Evolutionary conservation across 2,888 invertebrate genomes (phyloP).

Genomic region (Limnephilus lunatus): DNA sequence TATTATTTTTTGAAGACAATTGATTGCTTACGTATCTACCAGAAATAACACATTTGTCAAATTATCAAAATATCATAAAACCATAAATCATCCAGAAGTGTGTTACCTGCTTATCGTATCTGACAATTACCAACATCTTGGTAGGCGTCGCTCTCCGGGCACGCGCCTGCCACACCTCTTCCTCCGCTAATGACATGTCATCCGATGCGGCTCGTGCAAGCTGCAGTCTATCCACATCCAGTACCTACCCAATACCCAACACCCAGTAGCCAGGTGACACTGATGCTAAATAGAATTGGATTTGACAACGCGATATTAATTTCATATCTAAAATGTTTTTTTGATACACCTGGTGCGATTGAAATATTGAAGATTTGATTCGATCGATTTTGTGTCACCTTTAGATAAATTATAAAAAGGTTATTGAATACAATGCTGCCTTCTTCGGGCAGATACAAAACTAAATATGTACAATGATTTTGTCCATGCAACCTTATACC

Average conservation of each 20-base stretch:
- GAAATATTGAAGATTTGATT: not conserved
- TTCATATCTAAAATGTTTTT: not conserved
- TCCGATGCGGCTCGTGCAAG: constrained; percentile 57
- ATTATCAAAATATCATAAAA: not conserved
- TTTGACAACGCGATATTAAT: constrained; percentile 10
- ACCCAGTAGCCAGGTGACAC: constrained; percentile 58
- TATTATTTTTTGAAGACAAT: too few species aligned
- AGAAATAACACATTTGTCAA: not conserved
- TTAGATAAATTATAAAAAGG: not conserved
- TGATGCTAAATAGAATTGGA: constrained; percentile 18
- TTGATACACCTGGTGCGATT: constrained; percentile 18
- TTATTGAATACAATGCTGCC: not conserved
- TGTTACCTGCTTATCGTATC: not conserved
- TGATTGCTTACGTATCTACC: too few species aligned
- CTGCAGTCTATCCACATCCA: not conserved
- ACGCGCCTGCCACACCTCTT: constrained; percentile 55
- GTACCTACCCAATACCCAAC: not conserved
- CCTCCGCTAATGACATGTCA: constrained; percentile 64
- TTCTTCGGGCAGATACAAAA: not conserved
- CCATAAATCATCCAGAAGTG: not conserved
- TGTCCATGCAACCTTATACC: too few species aligned
- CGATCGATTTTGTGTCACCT: not conserved
- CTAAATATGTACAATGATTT: not conserved
- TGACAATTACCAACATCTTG: not conserved
- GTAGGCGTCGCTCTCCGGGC: constrained; percentile 22